Evolutionary conservation across 2,888 invertebrate genomes (phyloP).

Genomic region (Panopea generosa): DNA sequence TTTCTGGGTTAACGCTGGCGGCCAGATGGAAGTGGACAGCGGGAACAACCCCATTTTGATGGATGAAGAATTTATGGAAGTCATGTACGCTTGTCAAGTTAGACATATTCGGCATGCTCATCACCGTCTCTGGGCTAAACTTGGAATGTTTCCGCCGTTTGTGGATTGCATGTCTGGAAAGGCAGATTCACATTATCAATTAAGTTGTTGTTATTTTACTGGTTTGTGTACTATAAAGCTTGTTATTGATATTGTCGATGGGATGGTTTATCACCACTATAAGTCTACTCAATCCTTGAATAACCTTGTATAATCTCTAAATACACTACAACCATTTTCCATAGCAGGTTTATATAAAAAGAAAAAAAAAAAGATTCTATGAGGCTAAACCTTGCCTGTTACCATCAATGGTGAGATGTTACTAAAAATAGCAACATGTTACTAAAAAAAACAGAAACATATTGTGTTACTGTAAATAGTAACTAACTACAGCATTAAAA

Average conservation of each 20-base stretch:
- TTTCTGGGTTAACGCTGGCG: slow-evolving; percentile 86
- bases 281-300: no score
- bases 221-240: neutral
- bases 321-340: no score
- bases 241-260: neutral
- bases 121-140: slow-evolving; percentile 75
- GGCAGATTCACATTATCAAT: neutral
- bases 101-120: slow-evolving; percentile 73
- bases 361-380: no score
- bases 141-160: slow-evolving; percentile 77
- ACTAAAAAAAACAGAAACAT: no score
- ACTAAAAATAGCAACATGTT: no score
- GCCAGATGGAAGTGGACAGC: slow-evolving; percentile 98
- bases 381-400: no score
- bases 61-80: slow-evolving; percentile 95
- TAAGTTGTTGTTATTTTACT: neutral
- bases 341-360: no score
- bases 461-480: no score
- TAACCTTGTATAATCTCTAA: no score
- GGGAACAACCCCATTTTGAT: slow-evolving; percentile 90
- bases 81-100: slow-evolving; percentile 90
- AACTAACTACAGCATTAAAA: no score
- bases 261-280: neutral
- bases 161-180: slow-evolving; percentile 79
- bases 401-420: no score